Evolutionary conservation across 2,797 vertebrate genomes (phyloP).

Genomic region (Hemibagrus guttatus): DNA sequence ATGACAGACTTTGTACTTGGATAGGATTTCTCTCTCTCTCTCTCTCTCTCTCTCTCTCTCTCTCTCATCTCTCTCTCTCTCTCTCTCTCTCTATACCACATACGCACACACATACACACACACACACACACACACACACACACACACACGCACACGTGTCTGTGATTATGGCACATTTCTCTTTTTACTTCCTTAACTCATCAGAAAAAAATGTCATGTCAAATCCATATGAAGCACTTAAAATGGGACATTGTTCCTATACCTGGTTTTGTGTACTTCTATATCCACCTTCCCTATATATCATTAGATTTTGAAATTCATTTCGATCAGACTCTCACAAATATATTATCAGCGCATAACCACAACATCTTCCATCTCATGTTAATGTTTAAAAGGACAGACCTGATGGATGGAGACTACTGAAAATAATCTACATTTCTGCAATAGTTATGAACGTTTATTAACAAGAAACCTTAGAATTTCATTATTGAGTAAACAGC

Average conservation of each 20-base stretch:
- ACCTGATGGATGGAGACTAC: background rate
- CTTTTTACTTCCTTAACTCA: background rate
- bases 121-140: background rate
- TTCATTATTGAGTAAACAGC: background rate
- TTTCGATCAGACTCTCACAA: background rate
- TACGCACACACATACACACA: too few relatives aligned
- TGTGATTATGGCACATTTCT: too few relatives aligned
- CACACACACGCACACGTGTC: background rate
- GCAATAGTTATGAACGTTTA: background rate
- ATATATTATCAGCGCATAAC: background rate
- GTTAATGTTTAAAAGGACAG: background rate
- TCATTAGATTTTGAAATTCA: background rate
- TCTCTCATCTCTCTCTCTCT: too few relatives aligned
- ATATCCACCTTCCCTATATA: background rate
- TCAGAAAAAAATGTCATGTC: background rate
- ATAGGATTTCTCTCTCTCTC: constrained; percentile 34
- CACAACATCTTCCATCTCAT: background rate
- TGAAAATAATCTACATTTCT: background rate
- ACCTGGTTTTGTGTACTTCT: background rate
- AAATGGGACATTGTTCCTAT: background rate
- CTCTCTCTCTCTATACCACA: too few relatives aligned
- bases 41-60: background rate
- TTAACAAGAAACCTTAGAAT: background rate
- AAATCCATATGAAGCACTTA: background rate
- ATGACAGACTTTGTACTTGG: constrained; percentile 16